Evolutionary conservation across 2,797 vertebrate species (phyloP), one percentile per base, ranked within the genome.

Genomic region (Enteromius paludinosus): DNA sequence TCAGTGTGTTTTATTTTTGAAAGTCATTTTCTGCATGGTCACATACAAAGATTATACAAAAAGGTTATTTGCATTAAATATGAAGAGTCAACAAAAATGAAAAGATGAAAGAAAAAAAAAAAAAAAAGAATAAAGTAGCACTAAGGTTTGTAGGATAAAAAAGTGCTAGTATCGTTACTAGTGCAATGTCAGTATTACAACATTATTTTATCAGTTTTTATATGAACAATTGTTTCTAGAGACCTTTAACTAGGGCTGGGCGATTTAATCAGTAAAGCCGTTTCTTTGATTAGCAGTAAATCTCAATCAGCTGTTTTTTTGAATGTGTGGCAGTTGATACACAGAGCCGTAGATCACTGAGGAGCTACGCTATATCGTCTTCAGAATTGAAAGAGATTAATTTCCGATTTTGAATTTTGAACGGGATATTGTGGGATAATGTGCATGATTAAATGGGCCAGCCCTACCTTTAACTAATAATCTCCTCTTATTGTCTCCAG

Each of bases 401-500:
- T n/a, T n/a, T n/a, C n/a, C n/a, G n/a, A n/a, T 30, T 30, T 30
- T 3, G 28, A 30, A 30, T 30, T 30, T 30, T 30, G 28, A 30
- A 30, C 3, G 28, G 28, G 28, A 30, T 30, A 30, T 30, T n/a
- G n/a, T n/a, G n/a, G n/a, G n/a, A n/a, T n/a, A n/a, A n/a, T n/a
- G n/a, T n/a, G n/a, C n/a, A n/a, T n/a, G n/a, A n/a, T n/a, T n/a
- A n/a, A n/a, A n/a, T n/a, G n/a, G n/a, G n/a, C n/a, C n/a, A 30
- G 28, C 28, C 28, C 28, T 30, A 5, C 18, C 23, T 33, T 81
- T 78, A 78, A 62, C 0, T 2, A 20, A 20, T n/a, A 64, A 30
- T 33, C 47, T 41, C n/a, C 9, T 78, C 35, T 45, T 20, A 80
- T 3, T 43, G 28, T 88, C 85, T 87, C 59, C 85, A 99, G 98